Conservation (phyloP, 2,797 vertebrate species). For the Falco biarmicus region DNA sequence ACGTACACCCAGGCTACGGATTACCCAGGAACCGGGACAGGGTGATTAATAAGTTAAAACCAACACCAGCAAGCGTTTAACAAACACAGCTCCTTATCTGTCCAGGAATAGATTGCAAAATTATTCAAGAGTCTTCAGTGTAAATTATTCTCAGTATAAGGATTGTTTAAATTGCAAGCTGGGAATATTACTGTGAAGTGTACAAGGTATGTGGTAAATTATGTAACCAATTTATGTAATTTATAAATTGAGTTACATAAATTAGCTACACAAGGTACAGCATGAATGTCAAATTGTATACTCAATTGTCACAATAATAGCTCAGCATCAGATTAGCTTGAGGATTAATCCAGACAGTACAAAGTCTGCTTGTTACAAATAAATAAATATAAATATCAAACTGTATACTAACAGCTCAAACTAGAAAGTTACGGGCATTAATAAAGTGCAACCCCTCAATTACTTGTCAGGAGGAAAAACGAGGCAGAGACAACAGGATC, state of each 20-base stretch:
- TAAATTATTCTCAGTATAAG: conserved; percentile 52
- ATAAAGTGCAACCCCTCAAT: conserved; percentile 26
- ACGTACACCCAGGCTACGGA: rapidly evolving
- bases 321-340: conserved; percentile 43
- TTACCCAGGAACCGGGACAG: not conserved
- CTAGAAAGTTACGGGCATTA: conserved; percentile 42
- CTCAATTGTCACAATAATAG: conserved; percentile 58
- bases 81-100: not conserved
- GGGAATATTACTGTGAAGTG: conserved; percentile 60
- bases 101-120: conserved; percentile 42
- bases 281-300: conserved; percentile 56
- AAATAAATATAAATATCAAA: conserved; percentile 57
- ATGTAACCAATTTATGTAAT: conserved; percentile 62
- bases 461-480: not conserved
- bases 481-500: not conserved
- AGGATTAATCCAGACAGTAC: conserved; percentile 47
- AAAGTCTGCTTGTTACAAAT: conserved; percentile 45
- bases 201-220: conserved; percentile 67
- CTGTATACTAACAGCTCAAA: conserved; percentile 15
- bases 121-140: conserved; percentile 50
- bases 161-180: conserved; percentile 54
- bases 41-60: conserved; percentile 8
- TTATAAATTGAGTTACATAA: conserved; percentile 70
- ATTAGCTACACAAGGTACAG: conserved; percentile 60
- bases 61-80: not conserved